These are phyloP conservation scores for Cataglyphis rosenhaueri DNA, from an alignment of 2,888 invertebrate species.

Conservation along the genomic window DNA sequence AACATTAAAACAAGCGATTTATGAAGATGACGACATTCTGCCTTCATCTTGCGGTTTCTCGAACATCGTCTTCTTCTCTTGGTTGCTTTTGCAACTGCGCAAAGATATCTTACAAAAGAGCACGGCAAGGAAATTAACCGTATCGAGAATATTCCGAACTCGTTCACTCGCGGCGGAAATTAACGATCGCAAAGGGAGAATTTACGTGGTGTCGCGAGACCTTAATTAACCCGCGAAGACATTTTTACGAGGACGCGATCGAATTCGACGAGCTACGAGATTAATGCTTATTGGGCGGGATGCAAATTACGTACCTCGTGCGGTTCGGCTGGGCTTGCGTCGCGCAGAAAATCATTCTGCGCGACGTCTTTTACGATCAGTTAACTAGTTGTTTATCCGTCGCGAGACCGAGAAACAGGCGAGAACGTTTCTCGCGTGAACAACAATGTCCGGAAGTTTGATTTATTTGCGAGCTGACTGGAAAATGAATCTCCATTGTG, in stretches of 20 bases:
- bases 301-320: constrained; percentile 44
- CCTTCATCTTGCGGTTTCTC: neutral
- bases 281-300: constrained; percentile 55
- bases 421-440: constrained; percentile 19
- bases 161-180: constrained; percentile 1
- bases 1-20: constrained; percentile 32
- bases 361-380: constrained; percentile 67
- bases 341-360: constrained; percentile 35
- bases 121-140: constrained; percentile 19
- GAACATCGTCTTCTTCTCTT: constrained; percentile 1
- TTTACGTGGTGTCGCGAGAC: constrained; percentile 32
- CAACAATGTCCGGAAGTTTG: constrained; percentile 24
- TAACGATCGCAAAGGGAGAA: constrained; percentile 19
- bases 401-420: constrained; percentile 17
- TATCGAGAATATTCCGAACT: neutral
- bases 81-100: neutral
- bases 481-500: constrained; percentile 33
- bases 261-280: constrained; percentile 46
- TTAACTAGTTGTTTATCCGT: constrained; percentile 67
- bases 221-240: constrained; percentile 49
- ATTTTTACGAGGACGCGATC: constrained; percentile 53
- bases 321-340: neutral
- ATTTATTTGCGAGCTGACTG: constrained; percentile 33
- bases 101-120: neutral
- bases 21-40: constrained; percentile 29